Base-by-base conservation (phyloP, 2,113 vertebrate species). In the Hemiprocne comata region DNA sequence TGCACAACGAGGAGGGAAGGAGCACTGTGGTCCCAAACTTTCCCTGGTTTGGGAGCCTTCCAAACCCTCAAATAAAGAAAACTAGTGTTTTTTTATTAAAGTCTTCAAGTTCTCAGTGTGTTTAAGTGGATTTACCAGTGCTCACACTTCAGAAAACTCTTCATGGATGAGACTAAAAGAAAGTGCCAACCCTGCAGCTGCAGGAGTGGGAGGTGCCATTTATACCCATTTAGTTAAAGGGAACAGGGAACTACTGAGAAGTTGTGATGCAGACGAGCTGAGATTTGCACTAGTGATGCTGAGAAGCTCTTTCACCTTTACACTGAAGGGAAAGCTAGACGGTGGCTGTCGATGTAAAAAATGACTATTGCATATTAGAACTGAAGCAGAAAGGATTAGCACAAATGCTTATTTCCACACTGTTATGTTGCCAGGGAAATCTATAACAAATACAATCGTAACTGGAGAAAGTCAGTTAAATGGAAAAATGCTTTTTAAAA, bases 391-490 rank as follows among this genome's bases (percentile, higher is more conserved):
- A 97, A 76, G 71, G n/a, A 66, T 81, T 33, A 61, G 57, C 69
- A 24, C 11, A 93, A 60, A 78, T 78, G 88, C 75, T 85, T 75
- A 75, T 95, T 97, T 94, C 70, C 25, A 88, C 58, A 53, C n/a
- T 58, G 69, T 78, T 91, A 48, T 44, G 55, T 71, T 87, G 70
- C 57, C 65, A 79, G 62, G 42, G 87, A 81, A 93, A 89, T 80
- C 21, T 48, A 58, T 29, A 83, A 55, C 20, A 95, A 90, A 86
- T 62, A 80, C 2, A 3, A 18, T 29, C 46, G 31, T 80, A 82
- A 66, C 18, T 75, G 61, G 64, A 81, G 76, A 88, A 93, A 74
- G 31, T 15, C n/a, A 80, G 34, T 54, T 86, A 72, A 93, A 78
- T 4, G 3, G 26, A 88, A 55, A 88, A 90, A 91, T 46, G 48